Conservation (phyloP, 2,113 vertebrate genomes). For the Hippocampus mohnikei region DNA sequence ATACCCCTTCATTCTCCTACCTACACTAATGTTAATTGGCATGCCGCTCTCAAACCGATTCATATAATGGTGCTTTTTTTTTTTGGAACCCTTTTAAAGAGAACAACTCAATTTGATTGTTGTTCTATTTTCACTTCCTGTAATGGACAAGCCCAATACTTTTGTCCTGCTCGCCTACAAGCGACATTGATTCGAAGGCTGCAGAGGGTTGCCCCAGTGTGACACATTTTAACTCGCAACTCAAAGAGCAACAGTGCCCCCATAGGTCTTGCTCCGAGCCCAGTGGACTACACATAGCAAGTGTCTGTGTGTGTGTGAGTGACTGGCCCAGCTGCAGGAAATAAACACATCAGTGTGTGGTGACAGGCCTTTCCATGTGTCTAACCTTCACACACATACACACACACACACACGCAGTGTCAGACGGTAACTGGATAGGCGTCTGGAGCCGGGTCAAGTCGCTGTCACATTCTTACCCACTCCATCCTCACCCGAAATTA, state of each 20-base stretch:
- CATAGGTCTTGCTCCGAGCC: slow-evolving; percentile 27
- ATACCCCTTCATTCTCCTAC: too few relatives aligned
- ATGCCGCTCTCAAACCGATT: neutral
- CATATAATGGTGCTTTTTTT: neutral
- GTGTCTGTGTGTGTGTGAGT: slow-evolving; percentile 49
- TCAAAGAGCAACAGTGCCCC: slow-evolving; percentile 37
- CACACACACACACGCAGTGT: slow-evolving; percentile 15
- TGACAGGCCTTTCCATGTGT: slow-evolving; percentile 57
- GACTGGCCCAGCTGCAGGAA: slow-evolving; percentile 68
- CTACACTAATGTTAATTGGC: neutral
- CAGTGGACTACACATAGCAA: slow-evolving; percentile 35
- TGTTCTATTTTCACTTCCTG: neutral
- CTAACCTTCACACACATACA: slow-evolving; percentile 17
- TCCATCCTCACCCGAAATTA: slow-evolving; percentile 50
- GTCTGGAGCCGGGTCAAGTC: slow-evolving; percentile 54
- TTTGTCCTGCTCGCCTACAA: neutral
- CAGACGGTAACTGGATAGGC: slow-evolving; percentile 54
- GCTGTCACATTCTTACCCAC: slow-evolving; percentile 57
- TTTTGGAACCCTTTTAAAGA: too few relatives aligned
- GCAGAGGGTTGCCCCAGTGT: slow-evolving; percentile 5
- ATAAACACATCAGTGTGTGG: slow-evolving; percentile 70
- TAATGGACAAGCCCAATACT: neutral
- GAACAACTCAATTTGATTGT: neutral
- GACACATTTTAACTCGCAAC: slow-evolving; percentile 32
- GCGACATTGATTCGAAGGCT: slow-evolving; percentile 16